Percentiles rank a stretch among this genome's conserved stretches.
These are phyloP conservation scores for Drosophila pegasa DNA, from an alignment of 2,888 invertebrate genomes.

Conservation along the genomic window DNA sequence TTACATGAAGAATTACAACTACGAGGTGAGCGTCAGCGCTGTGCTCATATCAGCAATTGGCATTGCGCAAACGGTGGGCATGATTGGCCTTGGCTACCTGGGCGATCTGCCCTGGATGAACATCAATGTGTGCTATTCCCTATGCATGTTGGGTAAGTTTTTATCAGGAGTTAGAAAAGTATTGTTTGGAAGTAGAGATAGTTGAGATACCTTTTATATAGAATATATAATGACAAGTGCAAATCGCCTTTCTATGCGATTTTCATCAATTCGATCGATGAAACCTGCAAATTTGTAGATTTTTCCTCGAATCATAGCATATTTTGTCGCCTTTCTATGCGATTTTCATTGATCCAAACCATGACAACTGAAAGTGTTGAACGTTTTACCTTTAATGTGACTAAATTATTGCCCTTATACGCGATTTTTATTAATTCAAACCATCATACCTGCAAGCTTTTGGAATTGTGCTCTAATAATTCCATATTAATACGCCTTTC, in stretches of 20 bases:
- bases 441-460: no score
- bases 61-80: conserved; percentile 95
- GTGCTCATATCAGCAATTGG: conserved; percentile 94
- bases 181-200: not conserved
- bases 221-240: not conserved
- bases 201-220: not conserved
- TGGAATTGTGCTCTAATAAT: no score
- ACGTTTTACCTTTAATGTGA: no score
- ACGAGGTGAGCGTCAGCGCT: conserved; percentile 90
- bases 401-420: no score
- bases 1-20: conserved; percentile 90
- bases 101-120: conserved; percentile 95
- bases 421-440: no score
- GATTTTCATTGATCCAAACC: no score
- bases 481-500: no score
- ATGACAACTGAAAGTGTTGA: no score
- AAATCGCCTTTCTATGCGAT: not conserved
- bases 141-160: conserved; percentile 88
- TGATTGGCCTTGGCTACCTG: conserved; percentile 94
- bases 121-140: conserved; percentile 92
- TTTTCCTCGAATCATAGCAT: no score
- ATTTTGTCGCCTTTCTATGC: no score
- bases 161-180: not conserved
- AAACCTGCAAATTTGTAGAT: no score
- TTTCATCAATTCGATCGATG: not conserved